Conservation (phyloP, 1,140 invertebrate species). For the Nasonia giraulti region DNA sequence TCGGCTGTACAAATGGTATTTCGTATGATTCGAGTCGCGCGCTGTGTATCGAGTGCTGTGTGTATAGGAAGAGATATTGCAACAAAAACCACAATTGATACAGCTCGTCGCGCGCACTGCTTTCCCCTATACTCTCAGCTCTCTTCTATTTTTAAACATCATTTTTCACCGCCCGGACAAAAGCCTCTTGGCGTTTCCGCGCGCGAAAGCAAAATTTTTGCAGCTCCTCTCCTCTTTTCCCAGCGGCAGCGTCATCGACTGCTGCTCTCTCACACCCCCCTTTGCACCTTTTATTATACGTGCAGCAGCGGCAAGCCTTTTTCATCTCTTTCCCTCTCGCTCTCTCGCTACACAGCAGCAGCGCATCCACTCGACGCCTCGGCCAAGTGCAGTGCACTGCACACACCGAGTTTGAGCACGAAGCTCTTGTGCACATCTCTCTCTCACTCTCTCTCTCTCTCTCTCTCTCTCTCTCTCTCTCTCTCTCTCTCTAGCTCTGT, state of each 20-base stretch:
- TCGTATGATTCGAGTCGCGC: background rate
- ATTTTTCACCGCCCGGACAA: background rate
- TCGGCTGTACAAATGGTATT: background rate
- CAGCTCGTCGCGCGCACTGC: background rate
- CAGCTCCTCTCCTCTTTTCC: background rate
- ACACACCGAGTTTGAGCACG: conserved; percentile 16
- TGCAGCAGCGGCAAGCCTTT: background rate
- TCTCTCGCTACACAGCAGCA: background rate
- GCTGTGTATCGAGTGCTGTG: too few species aligned
- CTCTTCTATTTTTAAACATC: background rate
- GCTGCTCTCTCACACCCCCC: background rate
- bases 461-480: background rate
- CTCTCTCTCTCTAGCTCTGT: too few species aligned
- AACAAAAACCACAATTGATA: background rate
- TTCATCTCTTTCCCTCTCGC: background rate
- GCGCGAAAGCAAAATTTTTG: conserved; percentile 10
- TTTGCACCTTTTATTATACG: conserved; percentile 11
- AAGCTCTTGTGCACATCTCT: background rate
- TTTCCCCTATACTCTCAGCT: background rate
- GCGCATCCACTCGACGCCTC: background rate
- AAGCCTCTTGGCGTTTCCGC: background rate
- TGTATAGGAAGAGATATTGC: background rate
- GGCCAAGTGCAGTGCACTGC: background rate
- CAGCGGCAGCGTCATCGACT: background rate
- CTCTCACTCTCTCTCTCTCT: too few species aligned